These are phyloP conservation scores for Callimorpha dominula DNA, from an alignment of 2,888 invertebrate genomes.

Conservation along the genomic window DNA sequence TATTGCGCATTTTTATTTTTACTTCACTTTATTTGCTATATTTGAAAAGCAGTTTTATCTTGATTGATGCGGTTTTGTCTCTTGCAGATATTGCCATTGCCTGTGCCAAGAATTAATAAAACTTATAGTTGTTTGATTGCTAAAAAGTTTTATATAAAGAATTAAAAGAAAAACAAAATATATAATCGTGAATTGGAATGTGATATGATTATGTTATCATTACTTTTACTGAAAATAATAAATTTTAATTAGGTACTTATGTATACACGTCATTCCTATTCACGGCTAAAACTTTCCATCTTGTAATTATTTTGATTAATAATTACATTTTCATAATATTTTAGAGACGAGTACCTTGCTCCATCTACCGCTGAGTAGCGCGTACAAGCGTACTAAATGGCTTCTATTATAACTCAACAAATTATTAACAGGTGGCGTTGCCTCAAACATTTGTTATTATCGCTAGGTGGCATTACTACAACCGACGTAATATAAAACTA, in stretches of 20 bases:
- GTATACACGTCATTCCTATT: no score
- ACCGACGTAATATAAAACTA: neutral
- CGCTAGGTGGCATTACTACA: neutral
- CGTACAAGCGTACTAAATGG: neutral
- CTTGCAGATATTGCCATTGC: neutral
- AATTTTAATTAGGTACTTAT: no score
- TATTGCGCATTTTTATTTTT: neutral
- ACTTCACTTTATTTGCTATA: neutral
- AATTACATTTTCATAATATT: neutral
- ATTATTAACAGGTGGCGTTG: conserved; percentile 27
- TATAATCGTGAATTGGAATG: no score
- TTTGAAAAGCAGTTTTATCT: neutral
- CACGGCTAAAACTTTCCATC: no score
- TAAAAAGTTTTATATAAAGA: no score
- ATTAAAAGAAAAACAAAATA: no score
- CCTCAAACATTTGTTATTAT: neutral
- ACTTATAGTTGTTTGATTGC: no score
- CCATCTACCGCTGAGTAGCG: conserved; percentile 46
- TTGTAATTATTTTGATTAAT: neutral
- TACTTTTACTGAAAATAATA: no score
- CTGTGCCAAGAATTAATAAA: neutral
- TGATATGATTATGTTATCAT: no score
- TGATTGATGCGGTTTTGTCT: neutral
- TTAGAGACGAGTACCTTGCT: neutral
- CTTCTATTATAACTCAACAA: neutral